A percentile compares a stretch with the other conserved stretches of the same genome.
phyloP scores from a whole-genome alignment of 2,888 invertebrate genomes.

The Embidobia sp. region DNA sequence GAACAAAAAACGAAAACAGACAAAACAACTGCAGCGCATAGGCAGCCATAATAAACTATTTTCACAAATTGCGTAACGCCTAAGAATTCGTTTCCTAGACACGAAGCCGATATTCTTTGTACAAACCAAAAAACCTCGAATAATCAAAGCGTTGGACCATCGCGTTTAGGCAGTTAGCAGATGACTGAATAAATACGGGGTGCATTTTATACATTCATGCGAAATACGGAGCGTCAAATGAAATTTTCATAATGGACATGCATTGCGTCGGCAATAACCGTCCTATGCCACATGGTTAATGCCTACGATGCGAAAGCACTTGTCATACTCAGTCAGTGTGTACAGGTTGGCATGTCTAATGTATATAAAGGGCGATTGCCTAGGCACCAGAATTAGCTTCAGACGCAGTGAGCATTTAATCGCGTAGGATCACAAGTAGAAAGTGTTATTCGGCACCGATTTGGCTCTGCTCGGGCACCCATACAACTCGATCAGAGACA shows the following conservation, averaged over 20 bases:
- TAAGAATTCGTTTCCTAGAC: too few species aligned
- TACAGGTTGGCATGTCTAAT: constrained; percentile 51
- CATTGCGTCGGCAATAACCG: constrained; percentile 29
- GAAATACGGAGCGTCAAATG: constrained; percentile 18
- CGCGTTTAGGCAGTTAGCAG: too few species aligned
- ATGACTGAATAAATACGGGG: background rate
- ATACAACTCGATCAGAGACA: background rate
- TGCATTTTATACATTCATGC: constrained; percentile 1
- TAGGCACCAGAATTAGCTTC: constrained; percentile 36
- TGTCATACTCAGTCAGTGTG: constrained; percentile 45
- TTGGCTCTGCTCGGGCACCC: background rate
- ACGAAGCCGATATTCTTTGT: too few species aligned
- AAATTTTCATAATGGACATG: constrained; percentile 43
- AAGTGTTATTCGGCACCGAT: constrained; percentile 19
- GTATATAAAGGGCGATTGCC: constrained; percentile 49
- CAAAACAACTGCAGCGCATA: too few species aligned
- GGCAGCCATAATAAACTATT: too few species aligned
- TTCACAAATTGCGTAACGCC: too few species aligned
- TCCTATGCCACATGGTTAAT: constrained; percentile 25
- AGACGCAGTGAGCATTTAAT: constrained; percentile 20
- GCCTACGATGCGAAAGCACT: constrained; percentile 45
- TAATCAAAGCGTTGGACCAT: too few species aligned
- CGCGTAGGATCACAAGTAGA: constrained; percentile 28
- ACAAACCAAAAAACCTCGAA: too few species aligned
- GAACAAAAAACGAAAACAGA: too few species aligned